Evolutionary conservation across 30 jellyfish, hydroid and myxozoan genomes (phyloP).

Genomic region (Aurelia sp.): DNA sequence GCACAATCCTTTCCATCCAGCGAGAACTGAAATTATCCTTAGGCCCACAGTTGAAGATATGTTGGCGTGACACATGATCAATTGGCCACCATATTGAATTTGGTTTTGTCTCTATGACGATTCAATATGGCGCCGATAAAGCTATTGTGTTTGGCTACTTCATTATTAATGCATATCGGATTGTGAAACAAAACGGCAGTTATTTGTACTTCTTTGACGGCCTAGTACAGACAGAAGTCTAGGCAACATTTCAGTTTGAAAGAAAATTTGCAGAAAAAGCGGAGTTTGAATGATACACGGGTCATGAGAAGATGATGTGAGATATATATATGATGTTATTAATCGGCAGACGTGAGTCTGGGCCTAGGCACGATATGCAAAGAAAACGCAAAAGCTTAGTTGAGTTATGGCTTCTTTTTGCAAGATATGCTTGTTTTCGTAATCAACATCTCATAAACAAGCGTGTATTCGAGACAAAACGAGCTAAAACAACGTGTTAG

Average conservation of each 20-base stretch:
- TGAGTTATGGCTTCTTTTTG: neutral
- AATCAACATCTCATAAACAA: conserved; percentile 9
- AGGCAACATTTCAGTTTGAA: conserved; percentile 2
- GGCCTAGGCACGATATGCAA: conserved; percentile 1
- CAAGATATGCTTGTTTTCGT: neutral
- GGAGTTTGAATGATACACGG: neutral
- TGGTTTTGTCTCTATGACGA: conserved; percentile 27
- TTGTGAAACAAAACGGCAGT: conserved; percentile 14
- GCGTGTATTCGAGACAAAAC: neutral
- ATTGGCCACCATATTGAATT: conserved; percentile 37
- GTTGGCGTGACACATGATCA: neutral
- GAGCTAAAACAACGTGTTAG: neutral
- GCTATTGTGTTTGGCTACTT: neutral
- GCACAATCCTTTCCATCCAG: too few relatives aligned
- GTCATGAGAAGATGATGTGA: neutral
- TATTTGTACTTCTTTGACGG: neutral
- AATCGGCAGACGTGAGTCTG: neutral
- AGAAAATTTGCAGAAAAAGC: neutral
- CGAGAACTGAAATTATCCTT: too few relatives aligned
- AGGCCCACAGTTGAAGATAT: too few relatives aligned
- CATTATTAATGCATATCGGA: conserved; percentile 5
- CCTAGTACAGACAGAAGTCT: conserved; percentile 3
- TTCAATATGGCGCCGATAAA: conserved; percentile 36
- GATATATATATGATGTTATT: neutral
- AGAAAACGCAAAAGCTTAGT: neutral